Percentiles rank a stretch among this genome's conserved stretches.
These are phyloP conservation scores for Hestina assimilis DNA, from an alignment of 1,140 invertebrate species.

Conservation along the genomic window DNA sequence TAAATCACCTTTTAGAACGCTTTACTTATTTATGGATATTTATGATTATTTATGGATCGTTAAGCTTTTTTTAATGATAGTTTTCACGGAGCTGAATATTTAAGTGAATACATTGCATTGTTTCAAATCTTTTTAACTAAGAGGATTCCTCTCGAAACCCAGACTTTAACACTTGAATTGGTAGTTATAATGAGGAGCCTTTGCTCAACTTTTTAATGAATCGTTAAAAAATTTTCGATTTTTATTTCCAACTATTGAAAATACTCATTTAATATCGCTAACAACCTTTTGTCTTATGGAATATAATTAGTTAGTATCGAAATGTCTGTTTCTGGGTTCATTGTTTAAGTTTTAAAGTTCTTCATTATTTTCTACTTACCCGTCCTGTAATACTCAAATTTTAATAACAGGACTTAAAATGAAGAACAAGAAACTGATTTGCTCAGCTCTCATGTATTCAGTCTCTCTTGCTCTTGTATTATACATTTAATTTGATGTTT, in stretches of 20 bases:
- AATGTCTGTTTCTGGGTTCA: conserved; percentile 2
- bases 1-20: too few relatives aligned
- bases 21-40: too few relatives aligned
- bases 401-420: neutral
- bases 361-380: conserved; percentile 6
- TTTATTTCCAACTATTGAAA: conserved; percentile 39
- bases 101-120: conserved; percentile 27
- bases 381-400: neutral
- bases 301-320: conserved; percentile 17
- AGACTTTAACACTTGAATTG: conserved; percentile 48
- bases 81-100: neutral
- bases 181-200: conserved; percentile 47
- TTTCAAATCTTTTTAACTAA: conserved; percentile 31
- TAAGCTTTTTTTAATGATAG: too few relatives aligned
- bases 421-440: too few relatives aligned
- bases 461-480: too few relatives aligned
- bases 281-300: conserved; percentile 27
- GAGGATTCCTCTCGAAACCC: conserved; percentile 26
- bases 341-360: conserved; percentile 7
- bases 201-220: conserved; percentile 51
- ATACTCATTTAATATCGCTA: conserved; percentile 27
- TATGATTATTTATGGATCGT: too few relatives aligned
- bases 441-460: too few relatives aligned
- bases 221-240: conserved; percentile 40
- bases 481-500: too few relatives aligned